These are phyloP conservation scores for Chaetophractus vellerosus DNA, from an alignment of 2,797 vertebrate species.

Conservation along the genomic window DNA sequence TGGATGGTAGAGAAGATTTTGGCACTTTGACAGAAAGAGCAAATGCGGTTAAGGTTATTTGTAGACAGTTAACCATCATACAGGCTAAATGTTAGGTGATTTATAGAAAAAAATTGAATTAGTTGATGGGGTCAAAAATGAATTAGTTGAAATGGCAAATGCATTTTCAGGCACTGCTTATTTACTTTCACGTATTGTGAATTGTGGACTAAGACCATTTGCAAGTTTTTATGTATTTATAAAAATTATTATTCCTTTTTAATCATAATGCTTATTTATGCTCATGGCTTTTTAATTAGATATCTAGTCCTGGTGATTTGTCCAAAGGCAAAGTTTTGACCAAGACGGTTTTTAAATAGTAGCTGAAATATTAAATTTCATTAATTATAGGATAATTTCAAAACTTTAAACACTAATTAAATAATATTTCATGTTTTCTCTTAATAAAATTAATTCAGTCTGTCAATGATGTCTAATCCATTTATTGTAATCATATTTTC, in stretches of 20 bases:
- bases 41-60: neutral
- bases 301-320: neutral
- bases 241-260: neutral
- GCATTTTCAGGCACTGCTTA: neutral
- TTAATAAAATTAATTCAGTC: slow-evolving; percentile 30
- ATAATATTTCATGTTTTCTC: neutral
- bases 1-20: neutral
- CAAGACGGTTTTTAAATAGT: neutral
- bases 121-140: neutral
- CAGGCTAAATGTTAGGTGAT: neutral
- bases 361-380: neutral
- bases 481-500: slow-evolving; percentile 8
- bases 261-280: neutral
- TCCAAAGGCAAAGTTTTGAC: neutral
- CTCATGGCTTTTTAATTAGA: neutral
- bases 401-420: neutral
- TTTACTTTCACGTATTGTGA: neutral
- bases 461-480: neutral
- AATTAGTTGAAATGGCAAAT: neutral
- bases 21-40: neutral
- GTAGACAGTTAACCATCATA: neutral
- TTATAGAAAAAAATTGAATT: neutral
- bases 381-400: neutral
- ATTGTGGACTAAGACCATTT: neutral
- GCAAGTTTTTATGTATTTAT: neutral